phyloP scores from a whole-genome alignment of 2,797 vertebrate species.

The Alouatta caraya region DNA sequence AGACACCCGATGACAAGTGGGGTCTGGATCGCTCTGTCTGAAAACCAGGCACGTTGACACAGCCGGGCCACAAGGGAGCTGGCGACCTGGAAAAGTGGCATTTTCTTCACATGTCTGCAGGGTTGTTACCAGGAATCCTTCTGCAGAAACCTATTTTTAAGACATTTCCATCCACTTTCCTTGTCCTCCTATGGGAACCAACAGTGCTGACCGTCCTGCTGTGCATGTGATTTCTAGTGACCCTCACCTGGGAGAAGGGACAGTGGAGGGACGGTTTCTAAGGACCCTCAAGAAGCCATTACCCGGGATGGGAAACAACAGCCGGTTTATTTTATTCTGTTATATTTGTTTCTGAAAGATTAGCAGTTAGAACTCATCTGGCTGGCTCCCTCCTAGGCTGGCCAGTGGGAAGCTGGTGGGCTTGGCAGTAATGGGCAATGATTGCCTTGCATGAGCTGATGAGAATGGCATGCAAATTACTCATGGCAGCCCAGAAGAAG shows the following conservation, averaged over 20 bases:
- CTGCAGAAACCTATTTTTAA: neutral
- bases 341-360: neutral
- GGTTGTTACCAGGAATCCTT: neutral
- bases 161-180: neutral
- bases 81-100: neutral
- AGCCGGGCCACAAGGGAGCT: accelerated
- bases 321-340: neutral
- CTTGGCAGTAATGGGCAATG: neutral
- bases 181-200: neutral
- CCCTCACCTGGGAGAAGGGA: neutral
- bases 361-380: neutral
- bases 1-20: too few relatives aligned
- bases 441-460: neutral
- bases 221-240: neutral
- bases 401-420: neutral
- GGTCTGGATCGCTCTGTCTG: accelerated
- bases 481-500: neutral
- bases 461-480: neutral
- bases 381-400: neutral
- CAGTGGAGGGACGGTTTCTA: neutral
- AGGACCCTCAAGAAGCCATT: neutral
- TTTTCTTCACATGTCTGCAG: accelerated
- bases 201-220: accelerated
- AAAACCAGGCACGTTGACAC: neutral
- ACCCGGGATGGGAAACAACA: neutral